Evolutionary conservation across 30 jellyfish, hydroid and myxozoan genomes (phyloP).

Genomic region (Turritopsis dohrnii): DNA sequence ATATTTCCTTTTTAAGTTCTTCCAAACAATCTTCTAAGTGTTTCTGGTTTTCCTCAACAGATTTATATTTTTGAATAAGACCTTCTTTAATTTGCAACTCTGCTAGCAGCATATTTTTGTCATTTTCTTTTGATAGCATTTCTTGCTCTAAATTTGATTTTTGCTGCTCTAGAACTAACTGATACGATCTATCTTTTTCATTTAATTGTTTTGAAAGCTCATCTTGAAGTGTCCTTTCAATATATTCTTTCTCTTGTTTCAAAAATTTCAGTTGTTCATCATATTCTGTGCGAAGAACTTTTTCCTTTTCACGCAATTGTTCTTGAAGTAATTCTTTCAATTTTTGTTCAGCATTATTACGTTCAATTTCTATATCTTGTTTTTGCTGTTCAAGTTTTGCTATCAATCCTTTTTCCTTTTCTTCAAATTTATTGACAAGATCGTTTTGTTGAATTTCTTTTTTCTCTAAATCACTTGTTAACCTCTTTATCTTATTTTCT

Average conservation of each 20-base stretch:
- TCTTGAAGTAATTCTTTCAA: constrained; percentile 49
- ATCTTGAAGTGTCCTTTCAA: constrained; percentile 63
- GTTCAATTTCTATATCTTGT: constrained; percentile 51
- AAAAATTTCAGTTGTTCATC: constrained; percentile 54
- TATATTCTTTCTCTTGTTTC: constrained; percentile 48
- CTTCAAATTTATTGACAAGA: constrained; percentile 41
- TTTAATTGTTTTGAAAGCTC: constrained; percentile 52
- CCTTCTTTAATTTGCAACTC: constrained; percentile 58
- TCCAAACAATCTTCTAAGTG: constrained; percentile 65
- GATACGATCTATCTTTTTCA: constrained; percentile 67
- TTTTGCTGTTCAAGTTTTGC: constrained; percentile 53
- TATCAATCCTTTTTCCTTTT: constrained; percentile 51
- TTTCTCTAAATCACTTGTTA: constrained; percentile 28
- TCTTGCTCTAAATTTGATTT: constrained; percentile 38
- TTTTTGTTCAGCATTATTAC: constrained; percentile 52
- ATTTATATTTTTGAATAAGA: constrained; percentile 51
- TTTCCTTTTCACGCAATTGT: constrained; percentile 67
- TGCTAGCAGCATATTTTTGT: constrained; percentile 39
- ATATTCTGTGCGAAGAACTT: constrained; percentile 40
- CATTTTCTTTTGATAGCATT: constrained; percentile 53
- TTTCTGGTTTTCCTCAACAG: constrained; percentile 77
- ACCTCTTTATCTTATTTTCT: constrained; percentile 46
- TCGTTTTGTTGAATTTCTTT: constrained; percentile 58
- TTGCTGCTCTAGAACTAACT: constrained; percentile 73
- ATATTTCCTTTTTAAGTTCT: constrained; percentile 67